Base-by-base conservation (phyloP, 2,888 invertebrate genomes). In the Mythimna albipuncta region DNA sequence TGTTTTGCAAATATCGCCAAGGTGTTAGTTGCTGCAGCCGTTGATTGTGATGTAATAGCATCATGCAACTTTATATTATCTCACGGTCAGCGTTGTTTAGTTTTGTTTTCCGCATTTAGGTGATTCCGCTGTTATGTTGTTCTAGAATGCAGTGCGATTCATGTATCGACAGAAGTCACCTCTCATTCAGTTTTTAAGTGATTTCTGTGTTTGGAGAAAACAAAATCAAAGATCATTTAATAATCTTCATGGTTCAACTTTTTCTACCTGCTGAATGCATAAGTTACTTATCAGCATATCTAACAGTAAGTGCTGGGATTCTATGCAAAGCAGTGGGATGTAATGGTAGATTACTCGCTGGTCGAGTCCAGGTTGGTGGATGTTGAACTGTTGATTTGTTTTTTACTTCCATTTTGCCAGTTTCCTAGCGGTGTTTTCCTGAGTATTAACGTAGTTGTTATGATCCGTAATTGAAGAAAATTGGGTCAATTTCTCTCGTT, bases 1-100 rank as follows among this genome's bases (percentile, higher is more conserved):
- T 89, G 87, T 88, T 89, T 88, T 86, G 82, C 70, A 87, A 89
- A 87, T 84, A 80, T 54, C 13, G 35, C 61, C 47, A 57, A 66
- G 16, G 26, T 55, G 65, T 63, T 58, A 54, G 50, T 59, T 73
- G 61, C 66, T 79, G 69, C 50, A 26, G 47, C 59, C 5, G 64
- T 61, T 69, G 61, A 61, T 74, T 58, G 58, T 72, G 62, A 59
- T 16, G 63, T 13, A 62, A 69, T 41, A 26, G 21, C 55, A 38
- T 35, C 65, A 38, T 67, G 82, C 13, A 77, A 71, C 52, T 35
- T 41, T 32, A n/a, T 35, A 54, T 26, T 54, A 47, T 83, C 80
- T 44, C 80, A 74, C 80, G 69, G 50, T 54, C 13, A 50, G 50
- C 1, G 38, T 44, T 64, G 69, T 44, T 66, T 76, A 44, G 58